Base-by-base conservation (phyloP, 1,140 invertebrate genomes). In the Drosophila willistoni region DNA sequence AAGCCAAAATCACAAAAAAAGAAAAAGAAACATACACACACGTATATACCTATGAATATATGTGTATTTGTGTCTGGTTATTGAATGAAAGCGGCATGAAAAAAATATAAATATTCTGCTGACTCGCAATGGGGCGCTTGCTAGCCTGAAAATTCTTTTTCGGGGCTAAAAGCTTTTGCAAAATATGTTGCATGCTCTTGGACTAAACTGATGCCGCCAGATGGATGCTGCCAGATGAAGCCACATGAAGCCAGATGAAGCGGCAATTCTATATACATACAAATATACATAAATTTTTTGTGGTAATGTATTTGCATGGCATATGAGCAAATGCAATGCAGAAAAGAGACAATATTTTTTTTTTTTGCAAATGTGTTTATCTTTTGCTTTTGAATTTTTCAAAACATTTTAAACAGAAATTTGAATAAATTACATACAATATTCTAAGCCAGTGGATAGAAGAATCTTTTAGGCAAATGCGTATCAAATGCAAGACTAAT, bases 61-160 rank as follows among this genome's bases (percentile, higher is more conserved):
- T 57, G 25, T 42, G 56, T 71, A 71, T 71, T 36, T 62, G 17
- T 62, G 12, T 41, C 39, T 44, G 41, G 33, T 62, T 62, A 41
- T 62, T 62, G 60, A 42, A 62, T 77, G 62, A 71, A 66, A 71
- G 62, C 75, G 34, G 57, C 57, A 71, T 77, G 44, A 77, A 71
- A 65, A 29, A 29, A 71, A 77, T 65, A 51, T 51, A 47, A 1
- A 25, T 12, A 51, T 51, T 51, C 65, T 77, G 74, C 75, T 77
- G 74, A 71, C 67, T 77, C 36, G 55, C 66, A 56, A 2, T 10
- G 29, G 13, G 17, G 39, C 29, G 17, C 12, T n/a, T 19, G 10
- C 22, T 9, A 39, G 59, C 19, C 25, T 34, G 22, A 42, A 66
- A 71, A 44, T 62, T 41, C 29, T 77, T 77, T 77, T 64, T 62